Percentiles rank a stretch among this genome's conserved stretches.
Evolutionary conservation across 2,888 invertebrate species (phyloP).

Genomic region (Ophion ventricosus): DNA sequence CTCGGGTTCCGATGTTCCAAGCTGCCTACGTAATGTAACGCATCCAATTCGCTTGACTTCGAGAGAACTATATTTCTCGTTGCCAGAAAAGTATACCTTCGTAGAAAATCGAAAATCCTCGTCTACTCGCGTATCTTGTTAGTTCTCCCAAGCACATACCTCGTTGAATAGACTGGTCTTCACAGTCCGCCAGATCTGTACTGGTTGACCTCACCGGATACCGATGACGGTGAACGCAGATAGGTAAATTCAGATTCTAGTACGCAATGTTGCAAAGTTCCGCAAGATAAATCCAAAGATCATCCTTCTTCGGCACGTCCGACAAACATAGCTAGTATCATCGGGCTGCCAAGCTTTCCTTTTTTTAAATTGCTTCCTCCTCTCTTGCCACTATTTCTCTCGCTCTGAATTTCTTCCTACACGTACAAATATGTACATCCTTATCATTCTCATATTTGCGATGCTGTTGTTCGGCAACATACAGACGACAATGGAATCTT

Average conservation of each 20-base stretch:
- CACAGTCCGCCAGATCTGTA: conserved; percentile 4
- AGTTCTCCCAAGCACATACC: background rate
- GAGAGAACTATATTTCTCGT: background rate
- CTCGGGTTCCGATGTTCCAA: background rate
- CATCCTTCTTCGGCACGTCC: conserved; percentile 59
- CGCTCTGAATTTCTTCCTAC: background rate
- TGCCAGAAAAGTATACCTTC: background rate
- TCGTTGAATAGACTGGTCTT: background rate
- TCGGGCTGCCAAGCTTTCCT: conserved; percentile 47
- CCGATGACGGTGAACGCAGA: conserved; percentile 24
- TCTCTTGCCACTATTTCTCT: conserved; percentile 4
- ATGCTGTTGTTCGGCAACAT: background rate
- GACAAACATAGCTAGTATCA: conserved; percentile 60
- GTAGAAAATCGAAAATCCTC: conserved; percentile 13
- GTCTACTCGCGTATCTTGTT: background rate
- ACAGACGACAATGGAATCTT: conserved; percentile 16
- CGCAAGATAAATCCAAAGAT: conserved; percentile 52
- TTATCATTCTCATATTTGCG: conserved; percentile 10
- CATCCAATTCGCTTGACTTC: background rate
- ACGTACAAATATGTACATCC: background rate
- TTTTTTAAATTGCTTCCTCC: conserved; percentile 39
- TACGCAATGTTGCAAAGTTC: conserved; percentile 51
- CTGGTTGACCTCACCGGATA: conserved; percentile 20
- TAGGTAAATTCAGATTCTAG: conserved; percentile 35
- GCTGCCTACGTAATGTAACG: background rate